phyloP scores from a whole-genome alignment of 2,113 vertebrate species.

The Lepisosteus oculatus region DNA sequence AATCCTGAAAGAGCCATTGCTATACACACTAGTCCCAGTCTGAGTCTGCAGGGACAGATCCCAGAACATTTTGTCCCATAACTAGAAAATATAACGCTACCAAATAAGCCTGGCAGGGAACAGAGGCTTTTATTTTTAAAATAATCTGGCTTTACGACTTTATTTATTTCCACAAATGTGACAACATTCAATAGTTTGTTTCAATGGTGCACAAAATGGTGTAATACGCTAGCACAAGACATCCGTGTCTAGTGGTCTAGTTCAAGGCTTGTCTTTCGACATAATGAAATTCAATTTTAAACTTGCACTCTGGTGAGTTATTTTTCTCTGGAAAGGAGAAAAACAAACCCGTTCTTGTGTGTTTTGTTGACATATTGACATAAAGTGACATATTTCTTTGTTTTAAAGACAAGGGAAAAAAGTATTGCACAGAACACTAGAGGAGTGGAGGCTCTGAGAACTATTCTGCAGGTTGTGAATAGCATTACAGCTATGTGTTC shows the following conservation, averaged over 20 bases:
- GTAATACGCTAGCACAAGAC: too few relatives aligned
- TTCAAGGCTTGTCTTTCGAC: too few relatives aligned
- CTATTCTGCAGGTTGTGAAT: conserved; percentile 27
- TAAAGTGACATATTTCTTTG: neutral
- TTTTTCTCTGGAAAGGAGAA: too few relatives aligned
- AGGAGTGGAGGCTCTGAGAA: conserved; percentile 29
- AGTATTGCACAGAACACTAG: neutral
- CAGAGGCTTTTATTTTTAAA: neutral
- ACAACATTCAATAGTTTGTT: too few relatives aligned
- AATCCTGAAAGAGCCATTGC: too few relatives aligned
- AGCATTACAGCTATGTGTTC: conserved; percentile 25
- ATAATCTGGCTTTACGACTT: neutral
- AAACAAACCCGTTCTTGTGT: neutral
- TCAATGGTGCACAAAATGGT: too few relatives aligned
- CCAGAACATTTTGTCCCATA: neutral
- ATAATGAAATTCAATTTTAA: too few relatives aligned
- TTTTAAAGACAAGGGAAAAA: conserved; percentile 12
- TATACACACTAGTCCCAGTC: too few relatives aligned
- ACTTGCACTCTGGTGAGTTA: too few relatives aligned
- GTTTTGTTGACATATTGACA: neutral
- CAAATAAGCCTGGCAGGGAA: neutral
- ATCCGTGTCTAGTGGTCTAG: too few relatives aligned
- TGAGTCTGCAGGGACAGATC: too few relatives aligned
- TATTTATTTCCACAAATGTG: too few relatives aligned
- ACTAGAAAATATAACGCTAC: neutral